These are phyloP conservation scores for Rhabdomys dilectus DNA, from an alignment of 2,113 vertebrate genomes.

Conservation along the genomic window DNA sequence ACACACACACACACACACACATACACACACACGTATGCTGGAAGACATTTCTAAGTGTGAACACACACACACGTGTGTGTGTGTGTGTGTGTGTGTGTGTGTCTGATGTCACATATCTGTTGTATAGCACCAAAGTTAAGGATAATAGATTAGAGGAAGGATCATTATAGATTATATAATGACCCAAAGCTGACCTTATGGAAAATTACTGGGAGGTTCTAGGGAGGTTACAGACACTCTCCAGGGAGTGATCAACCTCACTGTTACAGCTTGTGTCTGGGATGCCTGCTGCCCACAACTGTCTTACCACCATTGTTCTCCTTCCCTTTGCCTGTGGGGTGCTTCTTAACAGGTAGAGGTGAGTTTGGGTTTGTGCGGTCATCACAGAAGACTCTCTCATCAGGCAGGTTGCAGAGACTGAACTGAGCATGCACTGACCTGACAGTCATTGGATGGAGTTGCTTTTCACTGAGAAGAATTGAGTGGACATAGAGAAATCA, in stretches of 20 bases:
- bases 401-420: not conserved
- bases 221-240: not conserved
- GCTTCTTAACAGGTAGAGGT: too few species aligned
- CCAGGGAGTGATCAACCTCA: not conserved
- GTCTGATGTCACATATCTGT: not conserved
- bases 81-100: too few species aligned
- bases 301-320: not conserved
- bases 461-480: not conserved
- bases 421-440: not conserved
- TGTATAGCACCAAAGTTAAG: not conserved
- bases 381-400: not conserved
- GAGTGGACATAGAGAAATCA: not conserved
- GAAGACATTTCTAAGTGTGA: too few species aligned
- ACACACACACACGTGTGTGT: too few species aligned
- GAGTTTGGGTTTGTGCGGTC: not conserved
- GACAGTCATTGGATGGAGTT: not conserved
- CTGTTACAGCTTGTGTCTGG: not conserved
- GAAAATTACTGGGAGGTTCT: not conserved
- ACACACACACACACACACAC: too few species aligned
- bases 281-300: too few species aligned
- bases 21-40: too few species aligned
- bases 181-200: not conserved
- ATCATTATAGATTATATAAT: not conserved
- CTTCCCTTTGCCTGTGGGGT: not conserved
- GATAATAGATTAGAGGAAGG: not conserved